Conservation (phyloP, 2,113 vertebrate genomes). For the Eptesicus fuscus region DNA sequence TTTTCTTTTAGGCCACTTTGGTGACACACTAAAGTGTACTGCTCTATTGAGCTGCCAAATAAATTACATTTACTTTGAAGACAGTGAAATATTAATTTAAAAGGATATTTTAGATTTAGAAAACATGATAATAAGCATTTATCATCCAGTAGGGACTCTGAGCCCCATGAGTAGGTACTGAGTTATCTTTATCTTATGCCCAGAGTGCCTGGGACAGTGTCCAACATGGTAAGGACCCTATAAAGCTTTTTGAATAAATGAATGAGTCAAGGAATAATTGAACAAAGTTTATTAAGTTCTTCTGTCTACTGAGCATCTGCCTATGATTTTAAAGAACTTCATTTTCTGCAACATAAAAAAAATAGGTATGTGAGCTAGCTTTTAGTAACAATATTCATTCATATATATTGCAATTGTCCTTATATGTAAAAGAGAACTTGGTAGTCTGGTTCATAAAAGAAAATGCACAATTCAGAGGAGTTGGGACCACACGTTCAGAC, state of each 20-base stretch:
- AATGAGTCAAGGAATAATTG: not conserved
- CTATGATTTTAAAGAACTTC: not conserved
- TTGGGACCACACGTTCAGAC: constrained; percentile 18
- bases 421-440: not conserved
- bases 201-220: not conserved
- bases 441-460: not conserved
- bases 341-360: not conserved
- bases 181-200: not conserved
- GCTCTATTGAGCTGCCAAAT: not conserved
- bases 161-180: not conserved
- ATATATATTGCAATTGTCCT: not conserved
- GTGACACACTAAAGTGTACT: not conserved
- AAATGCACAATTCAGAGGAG: not conserved
- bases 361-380: not conserved
- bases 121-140: not conserved
- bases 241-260: not conserved
- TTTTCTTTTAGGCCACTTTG: not conserved
- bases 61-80: not conserved
- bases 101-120: not conserved
- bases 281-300: not conserved
- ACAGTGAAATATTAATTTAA: not conserved
- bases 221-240: not conserved
- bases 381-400: not conserved
- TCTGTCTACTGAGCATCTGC: not conserved
- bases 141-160: not conserved